Evolutionary conservation across 2,888 invertebrate genomes (phyloP).

Genomic region (Oithona nana): DNA sequence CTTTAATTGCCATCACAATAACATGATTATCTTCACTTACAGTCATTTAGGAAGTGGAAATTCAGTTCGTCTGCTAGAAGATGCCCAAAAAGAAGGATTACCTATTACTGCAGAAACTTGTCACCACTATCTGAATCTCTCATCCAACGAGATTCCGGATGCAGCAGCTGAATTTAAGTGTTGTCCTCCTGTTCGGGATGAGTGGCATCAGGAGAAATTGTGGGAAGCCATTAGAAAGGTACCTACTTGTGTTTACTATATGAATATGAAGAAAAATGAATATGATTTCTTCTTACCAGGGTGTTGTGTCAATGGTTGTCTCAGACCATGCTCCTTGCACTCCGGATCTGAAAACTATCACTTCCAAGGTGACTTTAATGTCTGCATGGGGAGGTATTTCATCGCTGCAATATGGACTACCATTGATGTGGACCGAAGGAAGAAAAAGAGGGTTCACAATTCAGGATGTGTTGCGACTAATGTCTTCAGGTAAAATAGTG

Average conservation of each 20-base stretch:
- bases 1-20: neutral
- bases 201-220: slow-evolving; percentile 34
- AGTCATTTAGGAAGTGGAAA: neutral
- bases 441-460: slow-evolving; percentile 35
- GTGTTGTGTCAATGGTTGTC: slow-evolving; percentile 41
- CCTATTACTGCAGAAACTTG: slow-evolving; percentile 50
- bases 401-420: slow-evolving; percentile 47
- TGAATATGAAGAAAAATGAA: too few relatives aligned
- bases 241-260: too few relatives aligned
- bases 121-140: slow-evolving; percentile 46
- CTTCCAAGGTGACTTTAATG: slow-evolving; percentile 37
- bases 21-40: neutral
- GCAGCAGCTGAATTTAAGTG: slow-evolving; percentile 49
- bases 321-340: slow-evolving; percentile 51
- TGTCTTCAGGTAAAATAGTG: slow-evolving; percentile 38
- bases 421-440: slow-evolving; percentile 48
- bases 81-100: slow-evolving; percentile 34
- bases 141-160: slow-evolving; percentile 42
- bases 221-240: slow-evolving; percentile 39
- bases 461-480: slow-evolving; percentile 37
- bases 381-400: slow-evolving; percentile 55
- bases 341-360: slow-evolving; percentile 37
- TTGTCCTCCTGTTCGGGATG: slow-evolving; percentile 46
- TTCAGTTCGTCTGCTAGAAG: slow-evolving; percentile 27
- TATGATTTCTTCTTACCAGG: slow-evolving; percentile 21